Base-by-base conservation (phyloP, 2,113 vertebrate genomes). In the Anthoscopus minutus region DNA sequence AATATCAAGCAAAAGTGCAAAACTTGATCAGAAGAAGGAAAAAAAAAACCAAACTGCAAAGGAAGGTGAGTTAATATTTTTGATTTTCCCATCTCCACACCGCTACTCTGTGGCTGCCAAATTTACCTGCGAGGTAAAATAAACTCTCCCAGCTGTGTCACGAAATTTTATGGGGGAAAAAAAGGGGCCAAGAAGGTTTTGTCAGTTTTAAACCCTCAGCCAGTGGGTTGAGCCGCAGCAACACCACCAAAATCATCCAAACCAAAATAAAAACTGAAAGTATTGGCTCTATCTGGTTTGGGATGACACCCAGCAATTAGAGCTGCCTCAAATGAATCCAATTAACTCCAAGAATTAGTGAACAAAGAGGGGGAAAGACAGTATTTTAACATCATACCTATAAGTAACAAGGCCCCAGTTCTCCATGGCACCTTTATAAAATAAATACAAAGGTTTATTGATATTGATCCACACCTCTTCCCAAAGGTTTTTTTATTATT, bases 371-470 rank as follows among this genome's bases (percentile, higher is more conserved):
- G 70, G 82, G 81, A 92, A 89, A 92, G 81, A 94, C 86, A 96
- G 82, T 35, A 97, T 95, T 97, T 96, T 88, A 97, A 96, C 73
- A 94, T 97, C 97, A 97, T 98, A 99, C 99, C 99, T 99, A 98
- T 99, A 99, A 91, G 99, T 99, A 96, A 99, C 99, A 98, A 99
- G 99, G 98, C 99, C 99, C 99, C 99, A 99, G 98, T 99, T 99
- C 98, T 99, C 99, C 99, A 99, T 99, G 98, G 99, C 99, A 99
- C 99, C 99, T 99, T 98, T 96, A 97, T 96, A 98, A 98, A 98
- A 98, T 97, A 98, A 97, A 98, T 89, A 98, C 77, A 97, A 95
- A 98, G 88, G 93, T 96, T 97, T 96, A 97, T 97, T 97, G 89
- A 91, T 92, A 91, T 88, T 19, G 93, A 79, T 71, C 66, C 93